Conservation (phyloP, 2,888 invertebrate genomes). For the Drosophila kuntzei region DNA sequence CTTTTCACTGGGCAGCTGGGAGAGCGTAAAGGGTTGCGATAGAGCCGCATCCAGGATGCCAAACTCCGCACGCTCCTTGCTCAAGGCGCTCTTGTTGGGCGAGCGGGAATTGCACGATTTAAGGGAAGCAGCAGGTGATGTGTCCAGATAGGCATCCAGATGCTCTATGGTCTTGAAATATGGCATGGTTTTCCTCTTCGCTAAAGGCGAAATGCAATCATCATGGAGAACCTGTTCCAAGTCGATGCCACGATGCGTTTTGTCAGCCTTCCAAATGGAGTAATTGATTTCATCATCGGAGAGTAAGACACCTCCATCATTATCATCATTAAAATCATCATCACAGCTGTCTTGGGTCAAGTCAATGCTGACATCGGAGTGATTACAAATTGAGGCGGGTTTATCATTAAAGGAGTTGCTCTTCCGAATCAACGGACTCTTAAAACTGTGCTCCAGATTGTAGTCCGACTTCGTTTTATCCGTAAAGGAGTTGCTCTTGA, state of each 20-base stretch:
- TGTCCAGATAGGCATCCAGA: constrained; percentile 54
- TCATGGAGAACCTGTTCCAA: constrained; percentile 6
- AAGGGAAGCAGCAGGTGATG: constrained; percentile 7
- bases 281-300: constrained; percentile 89
- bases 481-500: not conserved
- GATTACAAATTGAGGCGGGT: not conserved
- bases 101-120: constrained; percentile 46
- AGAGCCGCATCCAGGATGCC: constrained; percentile 78
- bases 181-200: constrained; percentile 42
- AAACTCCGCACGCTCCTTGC: constrained; percentile 78
- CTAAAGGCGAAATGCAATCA: constrained; percentile 13
- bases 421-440: constrained; percentile 34
- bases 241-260: constrained; percentile 30
- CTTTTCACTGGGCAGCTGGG: constrained; percentile 42
- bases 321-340: constrained; percentile 32
- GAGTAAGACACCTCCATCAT: constrained; percentile 81
- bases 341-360: constrained; percentile 66
- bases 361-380: constrained; percentile 68
- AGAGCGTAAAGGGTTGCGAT: constrained; percentile 64
- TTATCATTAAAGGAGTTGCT: constrained; percentile 28
- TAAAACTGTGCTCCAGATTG: constrained; percentile 45
- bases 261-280: constrained; percentile 86
- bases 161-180: constrained; percentile 56
- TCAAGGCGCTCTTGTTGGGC: constrained; percentile 65
- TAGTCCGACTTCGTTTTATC: not conserved